Evolutionary conservation across 1,140 invertebrate species (phyloP), one percentile per base, ranked within the genome.

Genomic region (Phymastichus coffea): DNA sequence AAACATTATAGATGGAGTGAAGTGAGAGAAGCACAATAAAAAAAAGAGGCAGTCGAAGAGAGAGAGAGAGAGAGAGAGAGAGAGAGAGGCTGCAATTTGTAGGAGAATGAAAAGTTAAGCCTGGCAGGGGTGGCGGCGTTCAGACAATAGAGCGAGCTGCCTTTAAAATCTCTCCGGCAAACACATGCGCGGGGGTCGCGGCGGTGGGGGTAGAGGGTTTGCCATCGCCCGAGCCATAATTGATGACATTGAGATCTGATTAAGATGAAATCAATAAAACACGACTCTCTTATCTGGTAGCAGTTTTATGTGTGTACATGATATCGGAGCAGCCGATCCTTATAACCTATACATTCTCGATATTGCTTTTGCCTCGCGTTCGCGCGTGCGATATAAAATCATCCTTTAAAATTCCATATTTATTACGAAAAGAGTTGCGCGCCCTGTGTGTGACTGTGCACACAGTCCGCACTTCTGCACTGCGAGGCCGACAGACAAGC

Each of bases 181-280:
- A 77, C 76, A 77, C 70, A 71, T 66, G 67, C 28, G n/a, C n/a
- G n/a, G n/a, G n/a, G n/a, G n/a, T n/a, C n/a, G n/a, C n/a, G n/a
- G n/a, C n/a, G n/a, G n/a, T n/a, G n/a, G n/a, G n/a, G n/a, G n/a
- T n/a, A n/a, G n/a, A n/a, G n/a, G n/a, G n/a, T n/a, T n/a, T n/a
- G n/a, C n/a, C n/a, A n/a, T n/a, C n/a, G n/a, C n/a, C n/a, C n/a
- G n/a, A n/a, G n/a, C 70, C 72, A 67, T 79, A 77, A 79, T 79
- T 79, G 75, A 75, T n/a, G 75, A 77, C 76, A 77, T 79, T 75
- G 73, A 76, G 74, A 77, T 76, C 74, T 78, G 73, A 77, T 77
- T 77, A 77, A 77, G 73, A 76, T 71, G 71, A 77, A 77, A 77
- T 79, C 77, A 73, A 79, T 79, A 77, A 76, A 58, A n/a, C 15